A percentile compares a stretch with the other conserved stretches of the same genome.
phyloP scores from a whole-genome alignment of 1,140 invertebrate species.

The Sinonovacula constricta region DNA sequence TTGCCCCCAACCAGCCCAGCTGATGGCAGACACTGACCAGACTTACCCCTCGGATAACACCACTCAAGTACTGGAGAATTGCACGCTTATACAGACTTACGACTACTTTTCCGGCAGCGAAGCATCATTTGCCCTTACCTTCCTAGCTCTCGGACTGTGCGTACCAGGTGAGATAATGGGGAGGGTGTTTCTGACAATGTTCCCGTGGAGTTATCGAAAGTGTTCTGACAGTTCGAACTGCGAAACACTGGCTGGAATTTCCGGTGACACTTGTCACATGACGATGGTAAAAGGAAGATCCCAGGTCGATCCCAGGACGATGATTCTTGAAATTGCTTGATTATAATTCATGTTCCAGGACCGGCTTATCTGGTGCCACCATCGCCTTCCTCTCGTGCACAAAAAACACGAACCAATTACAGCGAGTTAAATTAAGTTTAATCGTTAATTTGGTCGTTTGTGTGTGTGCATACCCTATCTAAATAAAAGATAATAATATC shows the following conservation, averaged over 20 bases:
- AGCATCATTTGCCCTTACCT: conserved; percentile 61
- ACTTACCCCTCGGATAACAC: conserved; percentile 78
- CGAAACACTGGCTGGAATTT: no score
- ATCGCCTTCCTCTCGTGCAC: no score
- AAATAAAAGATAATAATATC: not conserved
- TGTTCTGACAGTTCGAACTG: no score
- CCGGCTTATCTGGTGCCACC: no score
- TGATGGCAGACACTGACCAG: conserved; percentile 74
- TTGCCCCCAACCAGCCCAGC: conserved; percentile 94
- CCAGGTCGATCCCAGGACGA: no score
- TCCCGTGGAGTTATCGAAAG: no score
- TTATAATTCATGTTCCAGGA: no score
- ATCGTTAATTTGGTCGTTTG: not conserved
- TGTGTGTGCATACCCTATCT: not conserved
- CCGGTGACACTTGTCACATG: no score
- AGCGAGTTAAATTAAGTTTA: no score
- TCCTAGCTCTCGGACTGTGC: conserved; percentile 57
- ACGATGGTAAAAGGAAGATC: no score
- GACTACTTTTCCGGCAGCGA: conserved; percentile 80
- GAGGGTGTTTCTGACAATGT: not conserved
- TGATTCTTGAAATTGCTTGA: no score
- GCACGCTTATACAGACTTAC: conserved; percentile 79
- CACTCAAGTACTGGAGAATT: conserved; percentile 84
- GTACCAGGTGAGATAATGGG: conserved; percentile 60
- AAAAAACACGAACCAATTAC: no score